Percentiles rank a stretch among this genome's conserved stretches.
Conservation (phyloP, 2,797 vertebrate genomes). For the Erithacus rubecula region DNA sequence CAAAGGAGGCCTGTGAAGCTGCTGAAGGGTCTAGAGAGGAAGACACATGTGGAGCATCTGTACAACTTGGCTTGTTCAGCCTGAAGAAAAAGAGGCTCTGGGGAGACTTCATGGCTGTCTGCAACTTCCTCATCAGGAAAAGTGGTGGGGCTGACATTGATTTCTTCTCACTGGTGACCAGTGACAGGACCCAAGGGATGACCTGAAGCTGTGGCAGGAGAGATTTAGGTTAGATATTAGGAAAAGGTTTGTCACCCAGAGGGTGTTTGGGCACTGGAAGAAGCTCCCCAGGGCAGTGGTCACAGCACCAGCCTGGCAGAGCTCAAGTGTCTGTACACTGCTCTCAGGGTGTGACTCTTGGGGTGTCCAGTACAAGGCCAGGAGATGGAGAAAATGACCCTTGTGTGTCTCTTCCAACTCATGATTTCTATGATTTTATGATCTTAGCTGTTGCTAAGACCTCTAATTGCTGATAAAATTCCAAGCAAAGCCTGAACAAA, state of each 20-base stretch:
- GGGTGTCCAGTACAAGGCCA: too few relatives aligned
- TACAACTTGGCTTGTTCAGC: neutral
- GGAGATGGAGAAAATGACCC: neutral
- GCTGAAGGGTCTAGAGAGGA: neutral
- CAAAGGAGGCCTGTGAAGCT: neutral
- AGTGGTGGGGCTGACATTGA: neutral
- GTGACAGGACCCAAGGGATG: neutral
- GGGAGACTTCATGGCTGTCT: neutral
- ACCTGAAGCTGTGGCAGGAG: neutral
- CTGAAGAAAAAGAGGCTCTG: neutral
- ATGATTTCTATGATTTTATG: neutral
- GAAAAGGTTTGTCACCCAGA: neutral
- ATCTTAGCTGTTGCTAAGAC: neutral
- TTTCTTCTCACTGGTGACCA: neutral
- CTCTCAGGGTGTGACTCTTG: neutral
- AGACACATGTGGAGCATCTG: neutral
- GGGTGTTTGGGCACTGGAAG: accelerated
- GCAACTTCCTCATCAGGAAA: neutral
- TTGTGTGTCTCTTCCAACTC: neutral
- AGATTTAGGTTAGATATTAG: neutral
- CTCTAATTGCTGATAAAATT: neutral
- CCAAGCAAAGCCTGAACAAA: neutral
- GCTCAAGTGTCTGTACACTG: accelerated
- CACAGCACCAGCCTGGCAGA: neutral
- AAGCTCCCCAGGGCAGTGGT: neutral